These are phyloP conservation scores for Rousettus madagascariensis DNA, from an alignment of 2,797 vertebrate species.

Conservation along the genomic window DNA sequence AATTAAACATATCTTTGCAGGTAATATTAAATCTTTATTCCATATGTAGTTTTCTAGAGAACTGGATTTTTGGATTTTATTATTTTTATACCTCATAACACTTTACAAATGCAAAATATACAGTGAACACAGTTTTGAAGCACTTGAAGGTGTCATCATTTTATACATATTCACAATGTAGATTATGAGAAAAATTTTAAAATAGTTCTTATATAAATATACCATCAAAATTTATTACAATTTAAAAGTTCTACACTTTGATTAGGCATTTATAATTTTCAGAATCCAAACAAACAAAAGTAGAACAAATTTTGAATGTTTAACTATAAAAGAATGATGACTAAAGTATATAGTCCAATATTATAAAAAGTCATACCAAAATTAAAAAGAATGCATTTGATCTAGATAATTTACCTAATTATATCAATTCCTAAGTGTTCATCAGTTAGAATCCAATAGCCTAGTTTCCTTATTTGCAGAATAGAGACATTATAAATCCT, in stretches of 20 bases:
- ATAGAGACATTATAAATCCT: background rate
- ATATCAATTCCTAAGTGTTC: background rate
- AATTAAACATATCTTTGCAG: background rate
- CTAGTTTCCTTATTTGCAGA: background rate
- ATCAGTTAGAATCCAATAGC: background rate
- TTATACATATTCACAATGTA: background rate
- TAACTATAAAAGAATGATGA: background rate
- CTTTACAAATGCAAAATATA: background rate
- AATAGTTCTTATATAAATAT: background rate
- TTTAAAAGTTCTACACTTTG: background rate
- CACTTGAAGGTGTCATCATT: background rate
- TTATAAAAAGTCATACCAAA: background rate
- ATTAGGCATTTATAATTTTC: background rate
- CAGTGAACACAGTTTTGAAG: background rate
- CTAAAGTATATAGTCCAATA: background rate
- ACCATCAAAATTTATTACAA: conserved; percentile 8
- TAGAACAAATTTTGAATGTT: background rate
- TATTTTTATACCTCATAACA: background rate
- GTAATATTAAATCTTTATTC: background rate
- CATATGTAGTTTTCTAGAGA: background rate
- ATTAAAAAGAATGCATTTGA: background rate
- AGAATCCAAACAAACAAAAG: background rate
- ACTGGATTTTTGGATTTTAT: background rate
- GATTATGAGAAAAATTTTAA: background rate
- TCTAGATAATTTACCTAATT: background rate